phyloP scores from a whole-genome alignment of 2,888 invertebrate species.

The Yponomeuta evonymella region DNA sequence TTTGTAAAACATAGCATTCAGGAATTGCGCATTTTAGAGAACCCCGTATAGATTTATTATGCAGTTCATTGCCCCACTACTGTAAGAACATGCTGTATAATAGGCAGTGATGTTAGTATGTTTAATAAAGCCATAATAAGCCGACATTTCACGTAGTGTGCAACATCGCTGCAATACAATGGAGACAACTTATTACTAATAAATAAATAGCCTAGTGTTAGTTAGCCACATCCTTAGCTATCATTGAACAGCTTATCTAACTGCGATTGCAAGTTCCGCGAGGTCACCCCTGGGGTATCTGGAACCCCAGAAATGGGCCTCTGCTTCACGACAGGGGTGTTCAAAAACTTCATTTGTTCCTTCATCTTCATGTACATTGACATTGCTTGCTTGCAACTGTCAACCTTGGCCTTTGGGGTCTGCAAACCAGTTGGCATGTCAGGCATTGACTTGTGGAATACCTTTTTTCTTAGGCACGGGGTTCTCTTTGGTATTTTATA shows the following conservation, averaged over 20 bases:
- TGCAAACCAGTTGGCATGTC: constrained; percentile 36
- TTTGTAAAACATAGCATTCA: too few relatives aligned
- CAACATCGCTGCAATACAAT: neutral
- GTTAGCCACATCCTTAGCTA: constrained; percentile 28
- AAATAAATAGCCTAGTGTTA: neutral
- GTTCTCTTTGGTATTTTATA: constrained; percentile 61
- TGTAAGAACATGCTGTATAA: too few relatives aligned
- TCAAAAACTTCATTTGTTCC: constrained; percentile 54
- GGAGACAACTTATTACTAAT: neutral
- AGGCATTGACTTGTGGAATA: constrained; percentile 53
- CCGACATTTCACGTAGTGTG: neutral
- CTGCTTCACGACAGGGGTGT: constrained; percentile 47
- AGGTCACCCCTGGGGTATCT: constrained; percentile 55
- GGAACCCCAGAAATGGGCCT: constrained; percentile 25
- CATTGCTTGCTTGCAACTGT: constrained; percentile 41
- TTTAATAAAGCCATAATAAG: too few relatives aligned
- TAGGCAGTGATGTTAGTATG: too few relatives aligned
- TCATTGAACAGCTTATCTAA: constrained; percentile 54
- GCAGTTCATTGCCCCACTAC: too few relatives aligned
- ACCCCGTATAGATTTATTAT: too few relatives aligned
- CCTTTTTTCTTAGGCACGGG: constrained; percentile 47
- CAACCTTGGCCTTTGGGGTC: constrained; percentile 36
- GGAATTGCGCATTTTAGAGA: too few relatives aligned
- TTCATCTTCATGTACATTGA: constrained; percentile 63
- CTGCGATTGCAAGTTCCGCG: constrained; percentile 58